Evolutionary conservation across 2,888 invertebrate genomes (phyloP).

Genomic region (Rhabditophanes sp.): DNA sequence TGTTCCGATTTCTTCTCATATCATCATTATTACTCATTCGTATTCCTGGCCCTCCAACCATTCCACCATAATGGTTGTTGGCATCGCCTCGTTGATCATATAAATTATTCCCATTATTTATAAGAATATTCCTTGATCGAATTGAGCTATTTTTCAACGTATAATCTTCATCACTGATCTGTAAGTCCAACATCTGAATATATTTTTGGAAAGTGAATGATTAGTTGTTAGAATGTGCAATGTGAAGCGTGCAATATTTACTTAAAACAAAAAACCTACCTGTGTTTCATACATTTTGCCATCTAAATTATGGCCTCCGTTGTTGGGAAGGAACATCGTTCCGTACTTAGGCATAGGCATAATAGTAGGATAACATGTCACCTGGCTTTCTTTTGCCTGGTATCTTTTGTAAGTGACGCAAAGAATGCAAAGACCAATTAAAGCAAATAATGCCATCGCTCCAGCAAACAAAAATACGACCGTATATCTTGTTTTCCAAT

Average conservation of each 20-base stretch:
- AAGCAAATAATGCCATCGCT: conserved; percentile 6
- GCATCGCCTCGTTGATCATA: conserved; percentile 2
- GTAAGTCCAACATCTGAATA: conserved; percentile 37
- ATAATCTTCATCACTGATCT: conserved; percentile 41
- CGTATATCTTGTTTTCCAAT: conserved; percentile 24
- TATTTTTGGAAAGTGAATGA: conserved; percentile 1
- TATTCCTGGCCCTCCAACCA: conserved; percentile 2
- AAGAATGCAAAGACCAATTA: conserved; percentile 1
- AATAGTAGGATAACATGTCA: conserved; percentile 14
- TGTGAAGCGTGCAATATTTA: no score
- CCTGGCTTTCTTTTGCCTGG: no score
- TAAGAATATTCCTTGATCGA: conserved; percentile 15
- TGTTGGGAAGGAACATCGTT: conserved; percentile 14
- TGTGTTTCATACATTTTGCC: conserved; percentile 33
- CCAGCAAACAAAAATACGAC: conserved; percentile 4
- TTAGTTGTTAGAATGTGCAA: not conserved
- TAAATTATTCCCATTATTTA: conserved; percentile 1
- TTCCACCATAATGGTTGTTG: conserved; percentile 4
- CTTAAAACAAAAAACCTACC: conserved; percentile 12
- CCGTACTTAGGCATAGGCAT: conserved; percentile 17
- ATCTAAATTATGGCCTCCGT: conserved; percentile 18
- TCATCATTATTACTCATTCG: conserved; percentile 4
- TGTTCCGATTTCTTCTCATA: conserved; percentile 3
- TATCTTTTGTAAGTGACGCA: conserved; percentile 5
- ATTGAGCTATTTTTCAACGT: conserved; percentile 29